Percentiles rank a stretch among this genome's conserved stretches.
These are phyloP conservation scores for Notolabrus celidotus DNA, from an alignment of 2,797 vertebrate species.

Conservation along the genomic window DNA sequence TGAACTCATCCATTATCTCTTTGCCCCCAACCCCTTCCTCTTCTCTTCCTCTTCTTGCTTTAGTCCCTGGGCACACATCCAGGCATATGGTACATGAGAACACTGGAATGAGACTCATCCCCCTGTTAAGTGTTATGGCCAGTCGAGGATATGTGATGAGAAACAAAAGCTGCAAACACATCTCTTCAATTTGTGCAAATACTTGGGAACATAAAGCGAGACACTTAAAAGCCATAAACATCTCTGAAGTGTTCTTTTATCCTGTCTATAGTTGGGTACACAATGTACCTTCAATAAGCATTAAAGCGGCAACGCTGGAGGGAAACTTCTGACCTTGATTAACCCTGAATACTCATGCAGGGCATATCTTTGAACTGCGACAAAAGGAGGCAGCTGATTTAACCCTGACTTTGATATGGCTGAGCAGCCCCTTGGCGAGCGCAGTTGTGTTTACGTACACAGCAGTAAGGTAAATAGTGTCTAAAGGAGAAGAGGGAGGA, in stretches of 20 bases:
- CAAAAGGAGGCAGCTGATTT: conserved; percentile 65
- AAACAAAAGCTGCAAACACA: conserved; percentile 21
- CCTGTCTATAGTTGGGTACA: conserved; percentile 57
- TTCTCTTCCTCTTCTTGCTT: conserved; percentile 16
- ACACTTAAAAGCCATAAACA: conserved; percentile 19
- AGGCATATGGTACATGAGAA: conserved; percentile 26
- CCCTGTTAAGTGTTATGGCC: conserved; percentile 29
- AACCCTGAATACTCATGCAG: conserved; percentile 70
- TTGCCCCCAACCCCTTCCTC: conserved; percentile 16
- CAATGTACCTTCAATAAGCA: conserved; percentile 59
- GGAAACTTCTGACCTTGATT: conserved; percentile 77
- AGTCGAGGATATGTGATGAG: conserved; percentile 23
- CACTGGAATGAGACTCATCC: conserved; percentile 34
- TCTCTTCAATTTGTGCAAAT: conserved; percentile 29
- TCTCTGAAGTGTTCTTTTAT: conserved; percentile 21
- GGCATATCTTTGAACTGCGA: conserved; percentile 76
- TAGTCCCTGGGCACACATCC: conserved; percentile 37
- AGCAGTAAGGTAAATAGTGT: conserved; percentile 41
- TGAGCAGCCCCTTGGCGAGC: conserved; percentile 24
- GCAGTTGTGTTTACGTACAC: conserved; percentile 41
- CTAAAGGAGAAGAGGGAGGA: conserved; percentile 25
- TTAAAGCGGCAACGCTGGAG: conserved; percentile 51
- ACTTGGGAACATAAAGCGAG: conserved; percentile 32
- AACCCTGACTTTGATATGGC: conserved; percentile 48
- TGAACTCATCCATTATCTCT: conserved; percentile 46